Conservation (phyloP, 2,888 invertebrate genomes). For the Meiosimyza decipiens region DNA sequence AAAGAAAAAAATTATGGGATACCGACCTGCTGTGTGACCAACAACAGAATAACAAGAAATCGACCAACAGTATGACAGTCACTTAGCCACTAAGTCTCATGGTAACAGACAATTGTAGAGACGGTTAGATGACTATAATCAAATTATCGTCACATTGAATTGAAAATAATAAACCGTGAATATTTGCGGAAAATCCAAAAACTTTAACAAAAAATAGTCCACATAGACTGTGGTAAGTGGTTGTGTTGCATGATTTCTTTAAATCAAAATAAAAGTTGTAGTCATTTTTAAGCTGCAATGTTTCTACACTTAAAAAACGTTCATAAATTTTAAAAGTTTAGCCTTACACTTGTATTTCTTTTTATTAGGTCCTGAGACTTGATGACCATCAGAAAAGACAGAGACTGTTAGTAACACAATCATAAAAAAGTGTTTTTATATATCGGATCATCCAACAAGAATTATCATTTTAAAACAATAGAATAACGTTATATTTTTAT, state of each 20-base stretch:
- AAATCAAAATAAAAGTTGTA: conserved; percentile 3
- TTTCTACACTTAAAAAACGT: too few relatives aligned
- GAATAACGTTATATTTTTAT: too few relatives aligned
- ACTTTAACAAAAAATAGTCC: background rate
- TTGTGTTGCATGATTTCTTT: conserved; percentile 1
- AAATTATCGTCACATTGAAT: conserved; percentile 29
- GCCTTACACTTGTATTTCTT: too few relatives aligned
- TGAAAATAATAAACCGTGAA: conserved; percentile 26
- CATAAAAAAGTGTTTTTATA: too few relatives aligned
- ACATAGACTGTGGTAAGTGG: too few relatives aligned
- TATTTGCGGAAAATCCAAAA: conserved; percentile 20
- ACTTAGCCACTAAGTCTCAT: background rate
- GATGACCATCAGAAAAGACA: too few relatives aligned
- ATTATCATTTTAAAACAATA: too few relatives aligned
- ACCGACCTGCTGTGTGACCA: background rate
- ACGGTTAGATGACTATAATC: conserved; percentile 12
- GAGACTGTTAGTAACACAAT: too few relatives aligned
- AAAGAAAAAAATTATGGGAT: background rate
- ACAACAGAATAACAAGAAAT: background rate
- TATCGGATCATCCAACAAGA: too few relatives aligned
- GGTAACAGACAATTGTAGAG: conserved; percentile 6
- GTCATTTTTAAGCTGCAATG: background rate
- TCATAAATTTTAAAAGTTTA: too few relatives aligned
- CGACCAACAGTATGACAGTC: background rate
- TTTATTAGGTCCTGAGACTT: too few relatives aligned